Evolutionary conservation across 2,113 vertebrate species (phyloP).

Genomic region (Psilopsiagon aymara): DNA sequence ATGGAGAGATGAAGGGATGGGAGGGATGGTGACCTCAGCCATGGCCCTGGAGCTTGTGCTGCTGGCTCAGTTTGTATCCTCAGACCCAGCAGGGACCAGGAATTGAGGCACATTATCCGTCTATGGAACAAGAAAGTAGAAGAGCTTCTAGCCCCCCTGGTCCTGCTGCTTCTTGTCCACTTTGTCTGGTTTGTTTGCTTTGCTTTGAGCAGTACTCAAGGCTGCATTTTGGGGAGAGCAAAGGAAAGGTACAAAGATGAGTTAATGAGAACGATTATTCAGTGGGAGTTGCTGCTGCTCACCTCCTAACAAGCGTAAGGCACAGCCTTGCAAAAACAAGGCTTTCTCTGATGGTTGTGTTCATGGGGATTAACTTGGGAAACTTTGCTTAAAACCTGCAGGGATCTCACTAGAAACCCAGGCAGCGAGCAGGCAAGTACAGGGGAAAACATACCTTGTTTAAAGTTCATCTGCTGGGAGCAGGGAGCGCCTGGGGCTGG

Average conservation of each 20-base stretch:
- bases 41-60: not conserved
- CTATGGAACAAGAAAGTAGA: not conserved
- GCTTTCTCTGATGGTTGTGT: not conserved
- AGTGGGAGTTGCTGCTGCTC: constrained; percentile 30
- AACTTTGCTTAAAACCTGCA: not conserved
- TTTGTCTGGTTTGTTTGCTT: not conserved
- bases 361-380: constrained; percentile 9
- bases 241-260: constrained; percentile 5
- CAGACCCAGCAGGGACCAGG: not conserved
- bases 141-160: not conserved
- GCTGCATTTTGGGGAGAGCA: not conserved
- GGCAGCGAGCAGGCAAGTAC: not conserved
- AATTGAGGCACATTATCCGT: not conserved
- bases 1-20: not conserved
- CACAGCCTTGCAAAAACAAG: not conserved
- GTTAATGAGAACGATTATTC: constrained; percentile 49
- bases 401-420: not conserved
- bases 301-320: not conserved
- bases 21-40: not conserved
- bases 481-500: not conserved
- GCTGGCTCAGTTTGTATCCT: accelerated
- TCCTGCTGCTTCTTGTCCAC: not conserved
- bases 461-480: not conserved
- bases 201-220: not conserved
- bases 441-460: not conserved